Conservation (phyloP, 30 jellyfish, hydroid and myxozoan species). For the Hydractinia symbiolongicarpus region DNA sequence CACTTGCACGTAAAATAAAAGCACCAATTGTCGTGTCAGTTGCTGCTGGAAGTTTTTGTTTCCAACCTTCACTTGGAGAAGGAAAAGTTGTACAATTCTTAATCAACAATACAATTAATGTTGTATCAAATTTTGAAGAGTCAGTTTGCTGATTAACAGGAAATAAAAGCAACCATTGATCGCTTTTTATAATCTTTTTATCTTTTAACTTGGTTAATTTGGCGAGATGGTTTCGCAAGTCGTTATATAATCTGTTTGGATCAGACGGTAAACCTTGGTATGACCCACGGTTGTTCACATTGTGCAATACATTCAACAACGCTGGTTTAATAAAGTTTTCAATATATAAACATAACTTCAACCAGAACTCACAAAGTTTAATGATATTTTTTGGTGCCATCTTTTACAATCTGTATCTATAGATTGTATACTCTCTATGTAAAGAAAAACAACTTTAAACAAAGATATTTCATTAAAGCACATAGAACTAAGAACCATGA, state of each 20-base stretch:
- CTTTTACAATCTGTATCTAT: no score
- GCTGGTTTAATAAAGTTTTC: not conserved
- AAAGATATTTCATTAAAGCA: no score
- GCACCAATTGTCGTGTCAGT: slow-evolving; percentile 13
- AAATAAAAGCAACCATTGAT: slow-evolving; percentile 2
- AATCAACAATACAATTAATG: not conserved
- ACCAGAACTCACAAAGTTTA: not conserved
- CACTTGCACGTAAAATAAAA: not conserved
- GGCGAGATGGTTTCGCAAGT: not conserved
- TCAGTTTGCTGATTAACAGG: slow-evolving; percentile 8
- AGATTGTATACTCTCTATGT: no score
- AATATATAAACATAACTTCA: not conserved
- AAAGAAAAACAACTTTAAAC: no score
- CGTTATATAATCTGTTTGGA: not conserved
- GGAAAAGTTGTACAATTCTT: slow-evolving; percentile 1
- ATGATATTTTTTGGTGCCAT: no score
- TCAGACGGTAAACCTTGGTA: slow-evolving; percentile 5
- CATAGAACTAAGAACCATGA: no score
- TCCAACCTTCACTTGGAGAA: not conserved
- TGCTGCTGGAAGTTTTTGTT: not conserved
- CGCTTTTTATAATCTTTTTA: not conserved
- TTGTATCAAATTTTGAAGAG: not conserved
- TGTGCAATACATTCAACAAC: not conserved
- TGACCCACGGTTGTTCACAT: not conserved
- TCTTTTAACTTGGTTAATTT: not conserved